phyloP scores from a whole-genome alignment of 2,888 invertebrate genomes.

The Eristalis intricaria region DNA sequence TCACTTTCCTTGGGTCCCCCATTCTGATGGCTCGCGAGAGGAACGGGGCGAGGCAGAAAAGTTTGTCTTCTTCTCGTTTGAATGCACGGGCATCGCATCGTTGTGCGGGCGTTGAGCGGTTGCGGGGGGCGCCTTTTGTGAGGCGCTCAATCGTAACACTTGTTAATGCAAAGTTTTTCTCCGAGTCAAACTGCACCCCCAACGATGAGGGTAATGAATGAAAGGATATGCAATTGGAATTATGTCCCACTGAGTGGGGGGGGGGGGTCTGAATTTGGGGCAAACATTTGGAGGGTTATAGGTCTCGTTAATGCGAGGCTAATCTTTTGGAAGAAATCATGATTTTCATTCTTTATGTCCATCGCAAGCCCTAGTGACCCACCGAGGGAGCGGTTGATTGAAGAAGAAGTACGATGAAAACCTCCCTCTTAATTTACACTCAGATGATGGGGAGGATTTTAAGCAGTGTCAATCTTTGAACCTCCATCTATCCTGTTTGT shows the following conservation, averaged over 20 bases:
- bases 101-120: conserved; percentile 43
- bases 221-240: neutral
- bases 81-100: conserved; percentile 45
- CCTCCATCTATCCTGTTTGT: no score
- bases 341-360: neutral
- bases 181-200: conserved; percentile 43
- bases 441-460: no score
- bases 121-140: neutral
- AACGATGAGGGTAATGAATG: conserved; percentile 33
- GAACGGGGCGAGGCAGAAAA: conserved; percentile 28
- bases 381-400: no score
- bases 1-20: conserved; percentile 7
- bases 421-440: no score
- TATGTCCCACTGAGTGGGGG: neutral
- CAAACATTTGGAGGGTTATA: neutral
- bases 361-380: no score
- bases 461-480: no score
- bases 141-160: conserved; percentile 62
- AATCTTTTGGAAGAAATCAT: neutral
- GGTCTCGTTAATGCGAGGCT: neutral
- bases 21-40: conserved; percentile 21
- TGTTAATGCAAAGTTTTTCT: conserved; percentile 54
- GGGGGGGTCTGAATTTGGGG: neutral
- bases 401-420: no score
- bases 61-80: conserved; percentile 53